Evolutionary conservation across 1,140 invertebrate species (phyloP).

Genomic region (Antheraea mylitta): DNA sequence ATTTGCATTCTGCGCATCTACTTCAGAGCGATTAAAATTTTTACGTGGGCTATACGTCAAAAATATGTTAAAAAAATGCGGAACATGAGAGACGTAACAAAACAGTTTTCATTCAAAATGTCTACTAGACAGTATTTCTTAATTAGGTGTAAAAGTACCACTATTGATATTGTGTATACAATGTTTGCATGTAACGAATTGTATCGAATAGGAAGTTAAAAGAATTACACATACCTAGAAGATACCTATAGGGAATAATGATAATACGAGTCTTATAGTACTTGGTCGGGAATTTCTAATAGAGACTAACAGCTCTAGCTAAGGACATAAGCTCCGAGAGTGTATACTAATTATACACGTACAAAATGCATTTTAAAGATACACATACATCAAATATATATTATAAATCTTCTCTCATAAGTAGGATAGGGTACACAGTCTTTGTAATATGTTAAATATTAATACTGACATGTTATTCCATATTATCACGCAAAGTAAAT

Average conservation of each 20-base stretch:
- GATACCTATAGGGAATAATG: slow-evolving; percentile 18
- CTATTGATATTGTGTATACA: neutral
- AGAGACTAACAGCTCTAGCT: slow-evolving; percentile 63
- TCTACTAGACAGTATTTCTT: too few species aligned
- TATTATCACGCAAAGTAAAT: slow-evolving; percentile 27
- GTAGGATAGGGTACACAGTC: slow-evolving; percentile 68
- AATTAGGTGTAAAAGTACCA: neutral
- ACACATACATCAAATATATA: slow-evolving; percentile 33
- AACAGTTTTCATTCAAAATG: too few species aligned
- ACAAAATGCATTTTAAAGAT: slow-evolving; percentile 48
- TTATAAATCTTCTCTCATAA: slow-evolving; percentile 63
- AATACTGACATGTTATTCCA: slow-evolving; percentile 63
- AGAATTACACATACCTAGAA: slow-evolving; percentile 7
- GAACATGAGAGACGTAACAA: too few species aligned
- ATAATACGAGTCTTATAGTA: slow-evolving; percentile 71
- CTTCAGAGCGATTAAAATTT: too few species aligned
- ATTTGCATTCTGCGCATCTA: too few species aligned
- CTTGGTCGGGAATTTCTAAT: slow-evolving; percentile 74
- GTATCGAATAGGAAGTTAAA: slow-evolving; percentile 2
- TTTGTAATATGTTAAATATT: slow-evolving; percentile 66
- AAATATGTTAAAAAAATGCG: too few species aligned
- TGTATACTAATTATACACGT: slow-evolving; percentile 65
- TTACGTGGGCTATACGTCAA: too few species aligned
- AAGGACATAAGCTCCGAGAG: slow-evolving; percentile 74
- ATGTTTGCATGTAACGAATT: neutral